Base-by-base conservation (phyloP, 2,797 vertebrate species). In the Xiphophorus birchmanni region DNA sequence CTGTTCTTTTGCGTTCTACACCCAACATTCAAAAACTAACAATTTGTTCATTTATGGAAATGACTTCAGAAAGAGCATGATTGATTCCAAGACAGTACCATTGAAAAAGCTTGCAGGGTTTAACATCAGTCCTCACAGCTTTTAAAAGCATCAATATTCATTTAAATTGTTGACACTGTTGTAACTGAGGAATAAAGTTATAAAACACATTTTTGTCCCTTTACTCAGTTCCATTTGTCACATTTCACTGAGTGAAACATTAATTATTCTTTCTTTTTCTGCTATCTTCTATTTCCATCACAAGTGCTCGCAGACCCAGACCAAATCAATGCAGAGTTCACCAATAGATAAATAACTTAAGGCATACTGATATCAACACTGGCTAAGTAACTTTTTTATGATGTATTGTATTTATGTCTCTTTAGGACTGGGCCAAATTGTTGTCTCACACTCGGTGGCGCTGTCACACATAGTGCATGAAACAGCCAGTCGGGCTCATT, bases 111-210 rank as follows among this genome's bases (percentile, higher is more conserved):
- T 54, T 82, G 73, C 80, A 82, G 80, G 77, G 83, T 88, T 88
- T 79, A 85, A 76, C n/a, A 52, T 77, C 80, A 74, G 45, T 67
- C 81, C 74, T 74, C 4, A 75, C 72, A 73, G 83, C 86, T 90
- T 90, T 92, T 88, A 80, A 87, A 92, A 79, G 32, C 83, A 60
- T 77, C 82, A 79, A 74, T 54, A 52, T 82, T 80, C 73, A 86
- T 56, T 84, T 87, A 79, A 89, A 82, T 74, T 86, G 45, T 88
- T 75, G 44, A 42, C 69, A 58, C 67, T 79, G 79, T 83, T 82
- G 60, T 92, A 26, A 37, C 75, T 83, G 52, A 54, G 48, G 73
- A 83, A 88, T 88, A 81, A 92, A 92, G 17, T 18, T 32, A 85
- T 83, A 90, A 91, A 78, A 75, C 11, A 10, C 58, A 32, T 60